Base-by-base conservation (phyloP, 2,797 vertebrate genomes). In the Protosalanx chinensis region DNA sequence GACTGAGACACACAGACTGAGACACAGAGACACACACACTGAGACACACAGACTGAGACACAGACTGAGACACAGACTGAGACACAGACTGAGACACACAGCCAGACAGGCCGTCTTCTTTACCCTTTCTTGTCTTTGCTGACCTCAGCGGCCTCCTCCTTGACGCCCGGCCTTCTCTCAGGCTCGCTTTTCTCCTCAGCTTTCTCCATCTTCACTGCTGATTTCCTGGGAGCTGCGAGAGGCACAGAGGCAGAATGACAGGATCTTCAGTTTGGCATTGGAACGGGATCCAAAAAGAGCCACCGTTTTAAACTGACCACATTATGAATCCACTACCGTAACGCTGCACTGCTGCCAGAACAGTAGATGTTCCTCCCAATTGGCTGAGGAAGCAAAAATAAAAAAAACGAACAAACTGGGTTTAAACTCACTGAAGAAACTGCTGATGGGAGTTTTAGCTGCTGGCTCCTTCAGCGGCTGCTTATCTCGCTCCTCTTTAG, bases 371-470 rank as follows among this genome's bases (percentile, higher is more conserved):
- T 73, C 20, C 53, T 80, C 72, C 80, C 61, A 70, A 49, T 46
- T 2, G 33, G 73, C 72, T 73, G 80, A 85, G 78, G 80, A 84
- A 85, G 83, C 59, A 32, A 2, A 66, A 46, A 41, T n/a, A n/a
- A 27, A 27, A 1, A 46, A 46, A 46, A 13, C 33, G 33, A 35
- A 4, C n/a, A 75, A 76, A 83, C 33, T 67, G 5, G 76, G 86
- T 85, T 85, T 83, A 81, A 83, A 86, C 91, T 92, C 85, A 97
- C 95, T 87, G 86, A 96, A 96, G 89, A 96, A 96, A 86, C 87
- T 94, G 90, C 89, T 94, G 84, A 96, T 90, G 1, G 86, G 79
- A 4, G 85, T 23, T 82, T 89, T 92, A 81, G 87, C 91, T 37
- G 81, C 33, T 1, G 73, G 16, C 29, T 69, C 66, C 2, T 72